These are phyloP conservation scores for Bubo bubo DNA, from an alignment of 2,113 vertebrate genomes.

Conservation along the genomic window DNA sequence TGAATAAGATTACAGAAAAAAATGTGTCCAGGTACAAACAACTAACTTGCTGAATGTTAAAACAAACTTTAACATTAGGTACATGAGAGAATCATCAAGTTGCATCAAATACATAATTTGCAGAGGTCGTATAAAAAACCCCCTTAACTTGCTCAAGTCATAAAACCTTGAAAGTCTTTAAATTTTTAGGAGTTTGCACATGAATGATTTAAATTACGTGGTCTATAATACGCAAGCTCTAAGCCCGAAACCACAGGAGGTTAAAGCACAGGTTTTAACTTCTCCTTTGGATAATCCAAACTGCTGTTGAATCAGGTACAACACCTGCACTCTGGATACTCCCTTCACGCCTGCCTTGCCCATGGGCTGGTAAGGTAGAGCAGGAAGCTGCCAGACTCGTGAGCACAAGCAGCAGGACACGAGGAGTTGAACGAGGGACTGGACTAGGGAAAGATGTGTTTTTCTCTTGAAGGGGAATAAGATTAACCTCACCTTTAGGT, in stretches of 20 bases:
- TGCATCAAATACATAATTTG: neutral
- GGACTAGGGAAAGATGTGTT: fast-evolving
- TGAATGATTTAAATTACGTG: fast-evolving
- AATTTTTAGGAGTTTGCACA: neutral
- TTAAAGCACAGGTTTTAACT: neutral
- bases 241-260: neutral
- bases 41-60: neutral
- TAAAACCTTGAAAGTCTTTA: neutral
- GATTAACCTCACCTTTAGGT: neutral
- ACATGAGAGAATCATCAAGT: neutral
- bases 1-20: neutral
- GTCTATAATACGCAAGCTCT: neutral
- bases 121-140: neutral
- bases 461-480: neutral
- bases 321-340: neutral
- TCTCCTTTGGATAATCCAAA: neutral
- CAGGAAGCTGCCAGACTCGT: neutral
- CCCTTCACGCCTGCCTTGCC: neutral
- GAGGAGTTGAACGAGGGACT: fast-evolving
- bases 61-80: neutral
- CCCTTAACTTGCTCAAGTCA: neutral
- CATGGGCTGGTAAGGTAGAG: neutral
- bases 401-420: too few relatives aligned
- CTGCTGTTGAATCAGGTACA: neutral
- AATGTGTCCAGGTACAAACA: neutral